Conservation (phyloP, 2,888 invertebrate species). For the Lagria hirta region DNA sequence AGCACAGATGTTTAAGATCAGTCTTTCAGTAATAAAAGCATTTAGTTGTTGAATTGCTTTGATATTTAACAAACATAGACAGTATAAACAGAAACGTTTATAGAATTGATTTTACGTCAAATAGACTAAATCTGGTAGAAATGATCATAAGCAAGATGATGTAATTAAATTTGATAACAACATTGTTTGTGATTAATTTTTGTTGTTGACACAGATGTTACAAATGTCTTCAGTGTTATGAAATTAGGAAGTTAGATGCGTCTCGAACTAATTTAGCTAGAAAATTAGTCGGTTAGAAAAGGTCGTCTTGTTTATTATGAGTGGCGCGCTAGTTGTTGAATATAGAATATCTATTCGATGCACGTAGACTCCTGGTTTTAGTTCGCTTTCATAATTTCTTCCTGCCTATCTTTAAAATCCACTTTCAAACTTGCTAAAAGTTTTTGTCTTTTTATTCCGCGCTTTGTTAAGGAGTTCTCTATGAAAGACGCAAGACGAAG, state of each 20-base stretch:
- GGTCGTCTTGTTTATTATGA: constrained; percentile 24
- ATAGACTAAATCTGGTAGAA: too few relatives aligned
- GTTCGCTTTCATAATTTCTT: constrained; percentile 31
- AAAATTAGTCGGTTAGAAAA: constrained; percentile 19
- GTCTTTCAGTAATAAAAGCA: too few relatives aligned
- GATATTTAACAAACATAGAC: too few relatives aligned
- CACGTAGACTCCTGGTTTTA: constrained; percentile 26
- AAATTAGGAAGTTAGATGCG: constrained; percentile 15
- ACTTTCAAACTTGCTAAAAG: constrained; percentile 30
- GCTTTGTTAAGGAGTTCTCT: constrained; percentile 23
- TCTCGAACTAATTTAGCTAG: constrained; percentile 23
- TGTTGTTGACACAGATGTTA: constrained; percentile 17
- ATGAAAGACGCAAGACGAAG: constrained; percentile 20
- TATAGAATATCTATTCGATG: constrained; percentile 28
- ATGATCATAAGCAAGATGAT: too few relatives aligned
- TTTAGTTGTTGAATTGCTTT: too few relatives aligned
- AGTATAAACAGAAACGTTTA: too few relatives aligned
- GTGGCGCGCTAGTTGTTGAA: constrained; percentile 25
- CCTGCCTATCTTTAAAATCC: constrained; percentile 32
- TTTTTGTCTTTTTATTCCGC: constrained; percentile 31
- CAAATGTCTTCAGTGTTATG: constrained; percentile 18
- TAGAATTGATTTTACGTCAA: too few relatives aligned
- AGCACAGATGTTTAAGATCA: too few relatives aligned
- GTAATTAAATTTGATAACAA: too few relatives aligned
- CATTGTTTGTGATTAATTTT: constrained; percentile 21